phyloP scores from a whole-genome alignment of 92 coral and sea anemone genomes.

The Montipora capitata region DNA sequence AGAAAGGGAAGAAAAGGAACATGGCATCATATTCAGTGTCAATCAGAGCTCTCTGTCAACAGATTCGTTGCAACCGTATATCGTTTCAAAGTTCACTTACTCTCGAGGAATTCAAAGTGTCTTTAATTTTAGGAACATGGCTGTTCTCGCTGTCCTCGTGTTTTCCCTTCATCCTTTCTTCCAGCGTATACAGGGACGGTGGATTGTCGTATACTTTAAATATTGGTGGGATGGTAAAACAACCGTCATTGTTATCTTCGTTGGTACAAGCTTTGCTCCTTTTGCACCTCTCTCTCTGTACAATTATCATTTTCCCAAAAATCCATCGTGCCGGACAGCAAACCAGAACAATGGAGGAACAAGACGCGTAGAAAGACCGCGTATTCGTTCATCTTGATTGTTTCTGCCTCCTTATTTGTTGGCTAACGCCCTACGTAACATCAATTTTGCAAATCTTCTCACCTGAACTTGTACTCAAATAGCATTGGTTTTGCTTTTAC shows the following conservation, averaged over 20 bases:
- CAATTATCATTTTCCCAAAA: neutral
- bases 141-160: neutral
- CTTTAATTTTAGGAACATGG: neutral
- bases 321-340: neutral
- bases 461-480: neutral
- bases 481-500: neutral
- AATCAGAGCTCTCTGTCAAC: neutral
- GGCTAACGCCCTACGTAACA: no score
- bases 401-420: neutral
- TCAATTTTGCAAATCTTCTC: neutral
- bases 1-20: no score
- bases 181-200: neutral
- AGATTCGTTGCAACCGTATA: conserved; percentile 8
- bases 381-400: conserved; percentile 1
- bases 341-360: neutral
- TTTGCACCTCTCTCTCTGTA: neutral
- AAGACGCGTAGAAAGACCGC: neutral
- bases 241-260: neutral
- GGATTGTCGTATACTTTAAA: neutral
- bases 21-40: neutral
- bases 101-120: neutral
- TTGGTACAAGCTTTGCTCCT: no score
- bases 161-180: neutral
- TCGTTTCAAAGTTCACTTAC: neutral
- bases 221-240: no score